Percentiles rank a stretch among this genome's conserved stretches.
phyloP scores from a whole-genome alignment of 2,888 invertebrate species.

The Andrena praecox region DNA sequence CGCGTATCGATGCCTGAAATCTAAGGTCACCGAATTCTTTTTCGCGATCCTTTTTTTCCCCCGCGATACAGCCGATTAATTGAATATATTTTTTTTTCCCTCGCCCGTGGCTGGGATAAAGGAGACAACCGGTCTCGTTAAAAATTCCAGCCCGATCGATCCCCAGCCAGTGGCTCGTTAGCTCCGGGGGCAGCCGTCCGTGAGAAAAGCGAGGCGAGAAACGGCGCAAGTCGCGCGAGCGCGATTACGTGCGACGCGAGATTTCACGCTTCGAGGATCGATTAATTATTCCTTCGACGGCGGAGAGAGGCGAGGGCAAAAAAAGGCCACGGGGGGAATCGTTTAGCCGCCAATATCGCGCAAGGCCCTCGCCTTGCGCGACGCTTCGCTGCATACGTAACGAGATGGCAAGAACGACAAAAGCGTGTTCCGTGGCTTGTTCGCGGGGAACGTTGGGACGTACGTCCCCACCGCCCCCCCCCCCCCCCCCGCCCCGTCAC shows the following conservation, averaged over 20 bases:
- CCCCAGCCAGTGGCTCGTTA: conserved; percentile 48
- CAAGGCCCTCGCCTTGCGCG: conserved; percentile 44
- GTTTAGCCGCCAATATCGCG: conserved; percentile 53
- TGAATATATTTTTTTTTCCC: conserved; percentile 22
- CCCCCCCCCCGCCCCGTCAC: not conserved
- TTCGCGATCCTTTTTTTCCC: not conserved
- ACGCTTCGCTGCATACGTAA: conserved; percentile 64
- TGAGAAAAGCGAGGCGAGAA: conserved; percentile 63
- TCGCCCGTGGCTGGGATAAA: not conserved
- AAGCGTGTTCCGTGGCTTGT: conserved; percentile 21
- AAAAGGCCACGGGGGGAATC: conserved; percentile 34
- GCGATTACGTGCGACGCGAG: conserved; percentile 55
- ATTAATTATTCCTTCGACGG: conserved; percentile 67
- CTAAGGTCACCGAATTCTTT: not conserved
- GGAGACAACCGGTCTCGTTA: not conserved
- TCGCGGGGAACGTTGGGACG: not conserved
- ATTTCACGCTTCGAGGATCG: conserved; percentile 70
- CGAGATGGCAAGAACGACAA: conserved; percentile 57
- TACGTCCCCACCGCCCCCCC: no score
- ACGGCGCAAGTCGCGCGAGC: conserved; percentile 41
- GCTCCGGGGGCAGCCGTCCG: conserved; percentile 34
- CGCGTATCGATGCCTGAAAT: conserved; percentile 2
- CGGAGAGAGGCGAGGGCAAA: conserved; percentile 11
- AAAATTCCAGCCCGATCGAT: conserved; percentile 44
- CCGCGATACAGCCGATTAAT: not conserved